Conservation (phyloP, 2,888 invertebrate genomes). For the Matsumyia berberina region DNA sequence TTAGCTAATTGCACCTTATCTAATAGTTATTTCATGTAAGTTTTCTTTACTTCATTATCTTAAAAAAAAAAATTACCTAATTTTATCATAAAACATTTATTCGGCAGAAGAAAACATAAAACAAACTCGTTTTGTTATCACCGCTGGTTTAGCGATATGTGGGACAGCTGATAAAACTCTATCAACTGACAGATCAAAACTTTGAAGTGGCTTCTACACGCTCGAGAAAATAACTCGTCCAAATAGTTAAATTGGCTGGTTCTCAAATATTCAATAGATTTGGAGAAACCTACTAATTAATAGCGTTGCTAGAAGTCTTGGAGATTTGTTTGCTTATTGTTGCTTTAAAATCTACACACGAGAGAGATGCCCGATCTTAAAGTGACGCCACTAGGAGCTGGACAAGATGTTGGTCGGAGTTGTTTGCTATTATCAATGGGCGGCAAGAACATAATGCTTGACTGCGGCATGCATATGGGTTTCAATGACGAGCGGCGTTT, state of each 20-base stretch:
- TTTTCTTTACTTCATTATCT: background rate
- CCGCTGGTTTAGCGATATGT: conserved; percentile 49
- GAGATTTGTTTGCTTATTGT: background rate
- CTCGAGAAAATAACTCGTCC: background rate
- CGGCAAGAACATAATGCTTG: conserved; percentile 99
- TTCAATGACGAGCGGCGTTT: conserved; percentile 98
- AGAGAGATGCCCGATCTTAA: conserved; percentile 92
- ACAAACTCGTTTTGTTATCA: conserved; percentile 31
- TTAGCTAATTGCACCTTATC: background rate
- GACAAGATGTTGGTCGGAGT: conserved; percentile 99
- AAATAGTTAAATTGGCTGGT: background rate
- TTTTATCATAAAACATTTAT: conserved; percentile 6
- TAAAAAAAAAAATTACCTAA: background rate
- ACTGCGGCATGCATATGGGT: conserved; percentile 99
- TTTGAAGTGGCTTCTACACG: background rate
- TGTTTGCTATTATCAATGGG: conserved; percentile 98
- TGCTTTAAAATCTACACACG: background rate
- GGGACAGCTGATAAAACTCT: conserved; percentile 29
- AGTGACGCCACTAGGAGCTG: conserved; percentile 95
- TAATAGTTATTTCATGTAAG: background rate
- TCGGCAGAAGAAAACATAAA: background rate
- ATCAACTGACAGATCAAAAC: conserved; percentile 17
- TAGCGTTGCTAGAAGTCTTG: background rate
- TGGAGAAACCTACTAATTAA: conserved; percentile 7
- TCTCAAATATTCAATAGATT: background rate